Evolutionary conservation across 2,797 vertebrate genomes (phyloP).

Genomic region (Ceryle rudis): DNA sequence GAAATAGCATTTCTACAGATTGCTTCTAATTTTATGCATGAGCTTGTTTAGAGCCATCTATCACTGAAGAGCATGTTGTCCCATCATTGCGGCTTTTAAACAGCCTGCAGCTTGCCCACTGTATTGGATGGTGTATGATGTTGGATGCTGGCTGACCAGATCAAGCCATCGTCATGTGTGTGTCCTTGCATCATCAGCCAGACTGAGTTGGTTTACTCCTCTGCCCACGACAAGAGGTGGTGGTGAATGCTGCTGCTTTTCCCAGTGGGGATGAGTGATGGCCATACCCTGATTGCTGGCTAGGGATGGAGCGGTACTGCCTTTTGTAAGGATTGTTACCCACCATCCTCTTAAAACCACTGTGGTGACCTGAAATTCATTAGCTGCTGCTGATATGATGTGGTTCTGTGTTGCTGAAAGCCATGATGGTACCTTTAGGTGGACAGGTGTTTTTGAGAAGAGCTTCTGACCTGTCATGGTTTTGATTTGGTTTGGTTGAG

Average conservation of each 20-base stretch:
- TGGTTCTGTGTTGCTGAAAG: not conserved
- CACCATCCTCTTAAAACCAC: not conserved
- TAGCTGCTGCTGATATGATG: not conserved
- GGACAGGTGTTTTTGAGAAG: not conserved
- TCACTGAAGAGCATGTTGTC: not conserved
- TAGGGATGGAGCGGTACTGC: not conserved
- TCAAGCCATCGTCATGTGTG: not conserved
- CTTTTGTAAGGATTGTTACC: not conserved
- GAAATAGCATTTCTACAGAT: slow-evolving; percentile 5
- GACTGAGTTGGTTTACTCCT: not conserved
- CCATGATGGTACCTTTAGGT: not conserved
- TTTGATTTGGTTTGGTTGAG: not conserved
- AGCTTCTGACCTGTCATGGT: not conserved
- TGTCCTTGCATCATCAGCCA: not conserved
- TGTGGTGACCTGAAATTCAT: not conserved
- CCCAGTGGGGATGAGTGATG: not conserved
- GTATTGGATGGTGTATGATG: not conserved
- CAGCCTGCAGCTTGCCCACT: not conserved
- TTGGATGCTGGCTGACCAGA: not conserved
- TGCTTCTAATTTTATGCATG: slow-evolving; percentile 44
- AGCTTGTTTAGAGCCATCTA: slow-evolving; percentile 18
- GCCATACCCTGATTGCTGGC: fast-evolving
- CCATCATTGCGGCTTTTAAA: slow-evolving; percentile 10
- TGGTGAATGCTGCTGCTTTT: not conserved
- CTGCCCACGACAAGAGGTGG: fast-evolving